A percentile compares a stretch with the other conserved stretches of the same genome.
These are phyloP conservation scores for Thelaira solivaga DNA, from an alignment of 2,888 invertebrate species.

Conservation along the genomic window DNA sequence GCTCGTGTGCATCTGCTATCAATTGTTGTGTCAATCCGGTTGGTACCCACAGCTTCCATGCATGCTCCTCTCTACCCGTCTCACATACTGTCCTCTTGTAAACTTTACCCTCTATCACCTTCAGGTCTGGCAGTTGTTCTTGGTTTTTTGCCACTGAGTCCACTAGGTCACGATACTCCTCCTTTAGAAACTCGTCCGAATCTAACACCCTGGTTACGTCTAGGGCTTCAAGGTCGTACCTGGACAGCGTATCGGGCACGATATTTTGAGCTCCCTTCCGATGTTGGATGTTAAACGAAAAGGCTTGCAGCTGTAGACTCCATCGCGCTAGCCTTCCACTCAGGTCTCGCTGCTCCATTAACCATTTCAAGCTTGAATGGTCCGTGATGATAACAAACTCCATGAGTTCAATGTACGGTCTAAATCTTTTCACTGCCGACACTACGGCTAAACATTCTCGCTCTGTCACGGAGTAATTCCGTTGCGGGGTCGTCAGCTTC, in stretches of 20 bases:
- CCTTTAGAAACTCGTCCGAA: background rate
- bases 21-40: background rate
- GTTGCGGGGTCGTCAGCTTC: background rate
- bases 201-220: background rate
- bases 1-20: background rate
- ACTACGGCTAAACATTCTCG: background rate
- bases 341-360: conserved; percentile 8
- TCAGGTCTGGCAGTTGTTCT: background rate
- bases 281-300: background rate
- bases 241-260: background rate
- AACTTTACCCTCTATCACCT: background rate
- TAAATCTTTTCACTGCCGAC: background rate
- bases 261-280: background rate
- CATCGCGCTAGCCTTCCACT: conserved; percentile 20
- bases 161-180: background rate
- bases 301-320: conserved; percentile 3
- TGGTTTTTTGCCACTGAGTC: background rate
- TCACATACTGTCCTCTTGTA: background rate
- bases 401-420: conserved; percentile 20
- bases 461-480: background rate
- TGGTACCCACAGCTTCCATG: background rate
- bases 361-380: conserved; percentile 27
- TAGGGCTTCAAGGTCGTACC: background rate
- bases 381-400: conserved; percentile 22
- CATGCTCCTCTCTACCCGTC: background rate